Evolutionary conservation across 2,797 vertebrate species (phyloP).

Genomic region (Platalea minor): DNA sequence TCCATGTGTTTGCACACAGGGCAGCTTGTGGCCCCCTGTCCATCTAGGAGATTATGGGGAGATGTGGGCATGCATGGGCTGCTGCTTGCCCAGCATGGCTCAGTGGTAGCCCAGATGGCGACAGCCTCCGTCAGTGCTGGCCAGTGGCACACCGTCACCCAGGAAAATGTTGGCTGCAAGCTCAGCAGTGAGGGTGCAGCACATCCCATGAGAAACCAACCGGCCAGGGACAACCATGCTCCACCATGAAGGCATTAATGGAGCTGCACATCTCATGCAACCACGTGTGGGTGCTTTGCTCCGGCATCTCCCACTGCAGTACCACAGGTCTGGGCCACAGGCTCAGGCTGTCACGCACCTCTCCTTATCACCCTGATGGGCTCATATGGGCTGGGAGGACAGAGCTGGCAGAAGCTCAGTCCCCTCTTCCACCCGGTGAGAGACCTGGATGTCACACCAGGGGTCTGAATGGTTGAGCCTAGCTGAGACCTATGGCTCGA

Average conservation of each 20-base stretch:
- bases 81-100: not conserved
- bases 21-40: not conserved
- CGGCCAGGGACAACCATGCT: rapidly evolving
- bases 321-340: no score
- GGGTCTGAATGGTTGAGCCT: not conserved
- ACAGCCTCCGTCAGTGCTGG: not conserved
- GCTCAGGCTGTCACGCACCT: not conserved
- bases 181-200: not conserved
- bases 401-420: not conserved
- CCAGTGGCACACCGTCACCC: not conserved
- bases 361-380: not conserved
- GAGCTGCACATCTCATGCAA: not conserved
- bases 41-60: not conserved
- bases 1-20: not conserved
- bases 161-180: not conserved
- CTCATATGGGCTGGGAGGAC: not conserved
- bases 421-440: not conserved
- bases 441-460: not conserved
- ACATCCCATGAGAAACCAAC: not conserved
- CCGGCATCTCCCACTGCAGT: not conserved
- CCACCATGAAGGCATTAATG: not conserved
- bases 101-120: not conserved
- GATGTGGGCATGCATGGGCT: not conserved
- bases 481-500: rapidly evolving
- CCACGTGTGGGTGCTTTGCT: not conserved